phyloP scores from a whole-genome alignment of 2,797 vertebrate species.

The Tragopan temminckii region DNA sequence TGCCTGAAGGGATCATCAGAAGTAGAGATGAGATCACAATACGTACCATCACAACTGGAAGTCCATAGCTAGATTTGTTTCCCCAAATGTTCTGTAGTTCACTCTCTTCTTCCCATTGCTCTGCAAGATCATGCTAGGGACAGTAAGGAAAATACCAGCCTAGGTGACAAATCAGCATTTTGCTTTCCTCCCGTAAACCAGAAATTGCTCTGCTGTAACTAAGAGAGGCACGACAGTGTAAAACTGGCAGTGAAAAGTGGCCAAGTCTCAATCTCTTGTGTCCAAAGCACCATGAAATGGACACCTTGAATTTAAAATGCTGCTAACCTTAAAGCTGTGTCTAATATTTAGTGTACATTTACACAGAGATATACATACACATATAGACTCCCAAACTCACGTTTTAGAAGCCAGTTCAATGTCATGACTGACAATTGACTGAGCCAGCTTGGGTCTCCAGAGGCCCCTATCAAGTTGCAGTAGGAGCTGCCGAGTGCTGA shows the following conservation, averaged over 20 bases:
- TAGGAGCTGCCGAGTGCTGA: background rate
- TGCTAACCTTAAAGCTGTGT: conserved; percentile 34
- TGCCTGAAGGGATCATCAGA: background rate
- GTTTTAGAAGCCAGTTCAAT: background rate
- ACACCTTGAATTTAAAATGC: background rate
- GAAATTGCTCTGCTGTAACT: background rate
- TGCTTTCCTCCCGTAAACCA: background rate
- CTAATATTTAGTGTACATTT: background rate
- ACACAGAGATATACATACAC: background rate
- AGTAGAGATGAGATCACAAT: background rate
- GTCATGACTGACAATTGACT: background rate
- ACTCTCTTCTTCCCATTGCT: background rate
- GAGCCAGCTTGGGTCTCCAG: background rate
- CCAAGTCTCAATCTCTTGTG: background rate
- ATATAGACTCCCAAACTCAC: background rate
- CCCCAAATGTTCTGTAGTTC: background rate
- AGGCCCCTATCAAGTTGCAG: background rate
- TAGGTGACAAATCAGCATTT: background rate
- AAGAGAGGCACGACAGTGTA: background rate
- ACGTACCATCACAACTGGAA: background rate
- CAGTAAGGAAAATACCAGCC: background rate
- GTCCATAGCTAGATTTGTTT: background rate
- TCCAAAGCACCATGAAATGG: background rate
- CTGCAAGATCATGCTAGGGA: background rate
- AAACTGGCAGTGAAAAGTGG: background rate